Evolutionary conservation across 2,797 vertebrate species (phyloP), one percentile per base, ranked within the genome.

Genomic region (Notoglanidium macrostoma): DNA sequence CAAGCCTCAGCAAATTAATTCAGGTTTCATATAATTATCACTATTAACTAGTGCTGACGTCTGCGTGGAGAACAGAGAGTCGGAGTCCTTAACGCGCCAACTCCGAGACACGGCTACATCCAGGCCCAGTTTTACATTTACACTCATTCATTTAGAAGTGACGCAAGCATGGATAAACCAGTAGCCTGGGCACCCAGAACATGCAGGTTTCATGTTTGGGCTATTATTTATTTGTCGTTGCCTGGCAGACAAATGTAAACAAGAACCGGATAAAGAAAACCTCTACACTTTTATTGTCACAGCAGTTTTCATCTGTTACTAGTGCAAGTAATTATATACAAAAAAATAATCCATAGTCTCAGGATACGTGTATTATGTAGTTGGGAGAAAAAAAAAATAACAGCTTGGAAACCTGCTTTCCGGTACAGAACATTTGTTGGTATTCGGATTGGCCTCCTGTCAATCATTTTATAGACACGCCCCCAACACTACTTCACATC

Each of bases 1-100:
- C 73, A 61, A 26, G 72, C 83, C 51, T 46, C 63, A 46, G 67
- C 5, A 86, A 87, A 88, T 85, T 70, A 80, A 81, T 80, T 59
- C 84, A 65, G 68, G 8, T 19, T 46, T 87, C 70, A 15, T 89
- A 72, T 85, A 86, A 89, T 90, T 89, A 88, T 67, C 51, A 51
- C 54, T 70, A 65, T 81, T 68, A 68, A 54, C 63, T 29, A 21
- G 35, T 19, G 59, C 7, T 21, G 59, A 32, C 26, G 7, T 57
- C 77, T 23, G 54, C 29, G 23, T 15, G 4, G 29, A 79, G 77
- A 79, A 79, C 32, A 79, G 32, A 57, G 21, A 44, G 21, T 49
- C 26, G 0, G 46, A 67, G 77, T 81, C 49, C 11, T 81, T 65
- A 29, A 65, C n/a, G 65, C 29, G 10, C 19, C 59, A 11, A 54